Conservation (phyloP, 2,797 vertebrate species). For the Xenops minutus region DNA sequence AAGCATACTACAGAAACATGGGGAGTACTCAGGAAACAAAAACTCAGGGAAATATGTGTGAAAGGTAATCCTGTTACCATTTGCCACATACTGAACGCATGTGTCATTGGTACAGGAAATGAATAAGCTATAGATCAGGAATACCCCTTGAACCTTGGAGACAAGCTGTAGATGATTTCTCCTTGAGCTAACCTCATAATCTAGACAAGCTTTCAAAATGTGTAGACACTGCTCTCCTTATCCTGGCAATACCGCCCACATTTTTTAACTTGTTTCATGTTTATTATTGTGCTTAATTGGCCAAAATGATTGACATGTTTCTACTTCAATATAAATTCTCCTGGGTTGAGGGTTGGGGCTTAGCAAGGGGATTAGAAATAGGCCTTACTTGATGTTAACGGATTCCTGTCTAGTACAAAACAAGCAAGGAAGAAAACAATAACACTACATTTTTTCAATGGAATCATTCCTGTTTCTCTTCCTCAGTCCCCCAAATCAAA, state of each 20-base stretch:
- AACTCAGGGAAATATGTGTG: constrained; percentile 40
- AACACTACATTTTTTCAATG: not conserved
- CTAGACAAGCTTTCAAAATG: constrained; percentile 4
- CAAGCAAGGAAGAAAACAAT: not conserved
- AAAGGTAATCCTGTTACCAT: constrained; percentile 39
- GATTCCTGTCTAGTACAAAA: constrained; percentile 8
- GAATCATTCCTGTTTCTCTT: not conserved
- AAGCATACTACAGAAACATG: not conserved
- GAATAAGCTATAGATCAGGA: constrained; percentile 2
- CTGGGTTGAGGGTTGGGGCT: not conserved
- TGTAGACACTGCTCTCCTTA: not conserved
- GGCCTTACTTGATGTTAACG: constrained; percentile 4
- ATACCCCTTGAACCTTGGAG: not conserved
- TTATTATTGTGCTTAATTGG: constrained; percentile 29
- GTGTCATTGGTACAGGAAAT: constrained; percentile 36
- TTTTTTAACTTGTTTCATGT: not conserved
- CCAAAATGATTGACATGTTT: constrained; percentile 25
- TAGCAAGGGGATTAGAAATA: not conserved
- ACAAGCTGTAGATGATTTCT: not conserved
- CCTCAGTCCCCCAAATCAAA: not conserved
- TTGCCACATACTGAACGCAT: not conserved
- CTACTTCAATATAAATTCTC: constrained; percentile 19
- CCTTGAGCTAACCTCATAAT: constrained; percentile 23
- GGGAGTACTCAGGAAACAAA: constrained; percentile 2
- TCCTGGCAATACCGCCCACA: not conserved